Base-by-base conservation (phyloP, 2,888 invertebrate genomes). In the Heteropelma amictum region DNA sequence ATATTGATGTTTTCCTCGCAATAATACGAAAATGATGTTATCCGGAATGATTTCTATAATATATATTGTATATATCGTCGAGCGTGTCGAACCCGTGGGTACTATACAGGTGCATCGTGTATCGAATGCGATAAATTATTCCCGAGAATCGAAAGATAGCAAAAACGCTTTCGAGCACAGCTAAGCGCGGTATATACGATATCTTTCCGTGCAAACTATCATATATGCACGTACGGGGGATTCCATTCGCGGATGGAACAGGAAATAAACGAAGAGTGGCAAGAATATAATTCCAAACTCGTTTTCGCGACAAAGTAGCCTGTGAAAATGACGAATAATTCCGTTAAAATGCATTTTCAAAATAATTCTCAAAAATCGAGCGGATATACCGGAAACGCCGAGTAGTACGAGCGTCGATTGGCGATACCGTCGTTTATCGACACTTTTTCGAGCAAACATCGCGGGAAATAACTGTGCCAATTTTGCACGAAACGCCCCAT, bases 101-200 rank as follows among this genome's bases (percentile, higher is more conserved):
- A 49, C n/a, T 30, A 12, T 51, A 40, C 64, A 60, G 71, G 61
- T 75, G 75, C 51, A 70, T 21, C 28, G 51, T 40, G 61, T 12
- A 71, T 74, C 64, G 56, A 54, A 30, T 28, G 7, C 60, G 51
- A 71, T 75, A 40, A 75, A 75, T 75, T 71, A 75, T 71, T 75
- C 42, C 19, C 47, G 21, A 63, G 67, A 56, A 58, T 71, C 61
- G 67, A 67, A 42, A 54, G 54, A 61, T 56, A 75, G 58, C 60
- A 54, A 60, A 40, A 49, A 71, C n/a, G n/a, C n/a, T n/a, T 71
- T 65, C 49, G 26, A 67, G 51, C 60, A 60, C 26, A 60, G 45
- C 53, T 45, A 54, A 58, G 53, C 33, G 60, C 53, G 60, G 45
- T 68, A 74, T 58, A 51, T 40, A 30, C 53, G 56, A 33, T 35